Evolutionary conservation across 2,888 invertebrate genomes (phyloP), one percentile per base, ranked within the genome.

Genomic region (Oeneis ivallda): DNA sequence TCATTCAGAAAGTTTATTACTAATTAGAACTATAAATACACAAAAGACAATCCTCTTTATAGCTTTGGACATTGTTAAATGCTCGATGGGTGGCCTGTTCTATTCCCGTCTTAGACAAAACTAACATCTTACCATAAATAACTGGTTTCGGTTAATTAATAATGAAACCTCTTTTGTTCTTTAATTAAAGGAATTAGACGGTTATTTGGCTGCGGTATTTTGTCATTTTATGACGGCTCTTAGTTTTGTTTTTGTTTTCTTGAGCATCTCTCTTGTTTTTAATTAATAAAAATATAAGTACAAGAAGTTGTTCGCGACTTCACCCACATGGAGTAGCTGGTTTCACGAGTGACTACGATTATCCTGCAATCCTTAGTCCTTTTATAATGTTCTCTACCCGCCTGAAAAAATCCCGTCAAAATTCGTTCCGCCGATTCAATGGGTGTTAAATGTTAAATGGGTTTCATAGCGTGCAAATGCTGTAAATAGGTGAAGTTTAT

Each of bases 81-180:
- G 41, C 87, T 71, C 76, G 77, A 80, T 89, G 89, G 89, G 89
- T 89, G 89, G 89, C 76, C 88, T 73, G 78, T 74, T 84, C 87
- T 89, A 89, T 89, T 89, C 84, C 75, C 66, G 80, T 79, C 79
- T 72, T 73, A 81, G 82, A 83, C 87, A 86, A 86, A 86, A 86
- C 82, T 79, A 78, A 79, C 78, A 77, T 76, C 79, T 76, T 71
- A 73, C 81, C 84, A 87, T 87, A 89, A 89, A 90, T 89, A 88
- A 88, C 84, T 70, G 76, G 81, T 85, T 88, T 87, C 88, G 86
- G 88, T 84, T 89, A 87, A 90, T 90, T 89, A 88, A 90, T 89
- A 87, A 84, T 80, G 80, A 79, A 74, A 74, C 76, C 73, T 81
- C 83, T 85, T 82, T 84, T 84, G 80, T 74, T 82, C 80, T 82